phyloP scores from a whole-genome alignment of 2,888 invertebrate genomes.

The Hyposoter dolosus region DNA sequence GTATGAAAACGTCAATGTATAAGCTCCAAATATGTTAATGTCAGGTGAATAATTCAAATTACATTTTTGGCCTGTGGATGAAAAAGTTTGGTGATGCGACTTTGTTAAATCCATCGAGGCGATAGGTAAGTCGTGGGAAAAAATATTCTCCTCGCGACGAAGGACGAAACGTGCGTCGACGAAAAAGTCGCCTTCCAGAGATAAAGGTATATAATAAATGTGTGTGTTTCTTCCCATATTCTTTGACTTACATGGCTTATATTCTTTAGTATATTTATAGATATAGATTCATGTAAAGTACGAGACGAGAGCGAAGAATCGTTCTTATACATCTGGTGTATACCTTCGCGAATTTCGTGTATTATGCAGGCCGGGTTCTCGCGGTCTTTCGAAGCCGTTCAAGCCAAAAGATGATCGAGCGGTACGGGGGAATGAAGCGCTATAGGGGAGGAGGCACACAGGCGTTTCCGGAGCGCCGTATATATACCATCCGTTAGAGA shows the following conservation, averaged over 20 bases:
- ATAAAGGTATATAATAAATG: constrained; percentile 23
- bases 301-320: constrained; percentile 33
- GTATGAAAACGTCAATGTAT: neutral
- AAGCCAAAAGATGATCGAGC: constrained; percentile 64
- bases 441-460: constrained; percentile 14
- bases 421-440: constrained; percentile 10
- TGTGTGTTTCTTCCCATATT: constrained; percentile 20
- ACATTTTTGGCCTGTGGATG: constrained; percentile 7
- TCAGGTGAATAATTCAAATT: constrained; percentile 34
- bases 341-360: constrained; percentile 58
- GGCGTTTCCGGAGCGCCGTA: constrained; percentile 46
- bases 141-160: constrained; percentile 36
- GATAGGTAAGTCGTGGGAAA: constrained; percentile 11
- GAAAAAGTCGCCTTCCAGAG: constrained; percentile 31
- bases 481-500: constrained; percentile 27
- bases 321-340: constrained; percentile 47
- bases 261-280: constrained; percentile 4
- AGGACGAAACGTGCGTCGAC: constrained; percentile 29
- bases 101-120: neutral
- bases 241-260: constrained; percentile 8
- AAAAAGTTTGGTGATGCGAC: constrained; percentile 6
- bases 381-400: constrained; percentile 63
- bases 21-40: constrained; percentile 17
- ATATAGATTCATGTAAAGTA: constrained; percentile 12
- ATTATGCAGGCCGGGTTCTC: constrained; percentile 58